A percentile compares a stretch with the other conserved stretches of the same genome.
These are phyloP conservation scores for Denticeps clupeoides DNA, from an alignment of 2,797 vertebrate species.

Conservation along the genomic window DNA sequence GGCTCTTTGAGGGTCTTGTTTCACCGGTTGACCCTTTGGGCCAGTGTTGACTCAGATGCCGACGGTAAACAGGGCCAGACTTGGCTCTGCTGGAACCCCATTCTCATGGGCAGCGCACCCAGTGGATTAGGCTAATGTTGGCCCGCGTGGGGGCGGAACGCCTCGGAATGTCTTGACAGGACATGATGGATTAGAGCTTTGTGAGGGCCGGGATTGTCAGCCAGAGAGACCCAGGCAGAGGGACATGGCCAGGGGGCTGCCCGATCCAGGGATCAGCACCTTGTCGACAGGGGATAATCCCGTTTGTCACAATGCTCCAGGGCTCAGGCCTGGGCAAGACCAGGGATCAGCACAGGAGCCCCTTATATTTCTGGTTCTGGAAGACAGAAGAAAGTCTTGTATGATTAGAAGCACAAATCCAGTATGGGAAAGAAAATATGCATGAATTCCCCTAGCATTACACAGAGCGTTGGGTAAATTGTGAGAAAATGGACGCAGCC, in stretches of 20 bases:
- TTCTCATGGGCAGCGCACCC: conserved; percentile 50
- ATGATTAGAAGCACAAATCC: background rate
- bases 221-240: conserved; percentile 38
- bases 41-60: conserved; percentile 74
- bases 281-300: conserved; percentile 70
- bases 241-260: conserved; percentile 40
- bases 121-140: conserved; percentile 73
- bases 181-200: conserved; percentile 67
- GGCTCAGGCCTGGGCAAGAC: conserved; percentile 36
- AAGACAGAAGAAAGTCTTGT: background rate
- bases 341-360: conserved; percentile 18
- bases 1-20: conserved; percentile 19
- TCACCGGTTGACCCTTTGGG: conserved; percentile 37
- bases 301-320: conserved; percentile 60
- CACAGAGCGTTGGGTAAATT: too few relatives aligned
- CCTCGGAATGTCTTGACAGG: conserved; percentile 60
- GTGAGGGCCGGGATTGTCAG: conserved; percentile 47
- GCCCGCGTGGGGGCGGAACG: conserved; percentile 43
- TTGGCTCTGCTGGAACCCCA: conserved; percentile 50
- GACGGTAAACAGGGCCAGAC: conserved; percentile 57
- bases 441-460: too few relatives aligned
- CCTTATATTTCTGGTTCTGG: conserved; percentile 6
- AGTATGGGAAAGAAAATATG: too few relatives aligned
- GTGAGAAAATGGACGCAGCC: too few relatives aligned
- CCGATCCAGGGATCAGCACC: conserved; percentile 58